These are phyloP conservation scores for Psittacara wagleri DNA, from an alignment of 2,113 vertebrate species.

Conservation along the genomic window DNA sequence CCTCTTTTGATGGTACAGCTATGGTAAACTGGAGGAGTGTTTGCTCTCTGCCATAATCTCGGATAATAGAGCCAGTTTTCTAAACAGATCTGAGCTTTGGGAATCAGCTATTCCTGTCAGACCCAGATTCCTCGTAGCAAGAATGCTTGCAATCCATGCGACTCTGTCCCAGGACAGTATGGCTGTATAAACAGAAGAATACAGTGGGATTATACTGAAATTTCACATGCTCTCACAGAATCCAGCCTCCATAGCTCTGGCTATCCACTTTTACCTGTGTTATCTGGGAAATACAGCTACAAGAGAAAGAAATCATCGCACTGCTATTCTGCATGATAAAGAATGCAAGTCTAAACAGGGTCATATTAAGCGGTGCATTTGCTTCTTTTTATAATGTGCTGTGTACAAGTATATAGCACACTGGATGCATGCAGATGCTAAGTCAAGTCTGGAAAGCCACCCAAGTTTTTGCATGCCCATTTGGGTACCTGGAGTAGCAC, in stretches of 20 bases:
- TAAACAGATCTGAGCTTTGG: slow-evolving; percentile 55
- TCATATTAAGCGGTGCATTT: neutral
- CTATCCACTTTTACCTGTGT: neutral
- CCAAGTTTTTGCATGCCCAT: neutral
- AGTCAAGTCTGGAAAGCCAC: neutral
- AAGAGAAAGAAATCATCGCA: neutral
- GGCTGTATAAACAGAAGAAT: slow-evolving; percentile 41
- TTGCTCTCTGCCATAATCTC: slow-evolving; percentile 20
- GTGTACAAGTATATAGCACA: neutral
- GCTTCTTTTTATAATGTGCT: neutral
- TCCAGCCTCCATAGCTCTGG: neutral
- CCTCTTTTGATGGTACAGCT: neutral
- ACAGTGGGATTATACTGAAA: neutral
- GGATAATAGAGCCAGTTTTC: slow-evolving; percentile 5
- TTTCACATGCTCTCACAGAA: neutral
- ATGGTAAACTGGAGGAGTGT: neutral
- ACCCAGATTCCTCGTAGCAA: slow-evolving; percentile 43
- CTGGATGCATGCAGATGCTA: neutral
- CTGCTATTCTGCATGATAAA: fast-evolving
- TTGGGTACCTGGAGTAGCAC: neutral
- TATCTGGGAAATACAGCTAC: neutral
- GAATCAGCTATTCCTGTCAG: slow-evolving; percentile 17
- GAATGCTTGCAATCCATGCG: slow-evolving; percentile 41
- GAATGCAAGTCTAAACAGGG: neutral
- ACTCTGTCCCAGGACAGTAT: slow-evolving; percentile 34